Conservation (phyloP, 2,113 vertebrate genomes). For the Oryzias woworae region DNA sequence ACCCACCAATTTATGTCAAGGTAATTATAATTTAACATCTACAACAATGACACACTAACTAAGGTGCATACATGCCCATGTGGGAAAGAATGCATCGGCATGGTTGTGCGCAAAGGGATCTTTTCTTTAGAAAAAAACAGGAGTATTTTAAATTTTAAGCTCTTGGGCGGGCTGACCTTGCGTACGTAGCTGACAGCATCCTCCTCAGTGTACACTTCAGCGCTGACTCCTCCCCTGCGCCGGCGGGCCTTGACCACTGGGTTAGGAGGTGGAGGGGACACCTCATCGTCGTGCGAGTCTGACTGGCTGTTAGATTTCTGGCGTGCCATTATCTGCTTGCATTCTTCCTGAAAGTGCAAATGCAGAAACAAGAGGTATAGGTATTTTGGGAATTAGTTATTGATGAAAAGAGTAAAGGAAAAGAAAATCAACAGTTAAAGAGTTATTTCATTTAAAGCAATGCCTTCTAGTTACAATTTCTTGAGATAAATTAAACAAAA, state of each 20-base stretch:
- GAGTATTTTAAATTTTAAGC: constrained; percentile 1
- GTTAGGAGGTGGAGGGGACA: constrained; percentile 90
- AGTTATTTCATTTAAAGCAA: background rate
- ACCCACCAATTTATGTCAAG: constrained; percentile 55
- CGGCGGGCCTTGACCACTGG: constrained; percentile 90
- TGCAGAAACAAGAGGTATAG: background rate
- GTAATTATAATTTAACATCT: constrained; percentile 48
- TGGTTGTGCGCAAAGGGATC: background rate
- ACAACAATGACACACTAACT: constrained; percentile 8
- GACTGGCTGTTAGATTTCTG: constrained; percentile 95
- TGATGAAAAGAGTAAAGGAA: background rate
- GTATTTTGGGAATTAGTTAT: background rate
- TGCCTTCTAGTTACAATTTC: background rate
- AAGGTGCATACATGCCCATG: constrained; percentile 1
- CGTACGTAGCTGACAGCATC: constrained; percentile 96
- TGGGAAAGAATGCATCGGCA: background rate
- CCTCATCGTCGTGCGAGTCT: constrained; percentile 92
- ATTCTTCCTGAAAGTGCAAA: constrained; percentile 85
- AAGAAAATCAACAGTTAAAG: background rate
- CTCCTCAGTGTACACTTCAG: constrained; percentile 96
- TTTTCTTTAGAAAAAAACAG: background rate
- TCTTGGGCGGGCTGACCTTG: constrained; percentile 81
- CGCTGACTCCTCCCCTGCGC: constrained; percentile 91
- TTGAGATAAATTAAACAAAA: background rate
- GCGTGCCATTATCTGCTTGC: constrained; percentile 90